Base-by-base conservation (phyloP, 2,797 vertebrate species). In the Lindbergichthys nudifrons region DNA sequence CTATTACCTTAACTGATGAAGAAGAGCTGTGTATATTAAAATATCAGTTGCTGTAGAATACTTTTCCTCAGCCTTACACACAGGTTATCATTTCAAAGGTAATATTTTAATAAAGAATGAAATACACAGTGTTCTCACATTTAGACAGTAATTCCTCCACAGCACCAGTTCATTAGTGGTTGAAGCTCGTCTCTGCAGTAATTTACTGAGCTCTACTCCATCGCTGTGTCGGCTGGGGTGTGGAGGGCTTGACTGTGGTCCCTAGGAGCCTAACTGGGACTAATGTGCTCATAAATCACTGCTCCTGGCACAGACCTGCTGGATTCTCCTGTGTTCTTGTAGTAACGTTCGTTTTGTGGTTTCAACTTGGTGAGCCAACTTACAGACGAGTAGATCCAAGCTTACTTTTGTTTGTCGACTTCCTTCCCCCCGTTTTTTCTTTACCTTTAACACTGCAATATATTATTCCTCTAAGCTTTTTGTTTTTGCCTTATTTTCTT, bases 221-320 rank as follows among this genome's bases (percentile, higher is more conserved):
- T 92, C 90, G 90, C 84, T 64, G 73, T 69, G 81, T 82, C 48
- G 62, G 47, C 71, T 43, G 46, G 70, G 63, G 72, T 84, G 65
- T 61, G 61, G 59, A 74, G 80, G 61, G 65, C 66, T 84, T 78
- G 77, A 83, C 81, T 88, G 53, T 75, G 77, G 69, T 77, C 63
- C 77, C 61, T 14, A 68, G 80, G 78, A 90, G 80, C 86, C 77
- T 67, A 81, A 79, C 82, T 87, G 71, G 69, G 60, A 75, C 78
- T 92, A 90, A 89, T 90, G 81, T 80, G 79, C 77, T 88, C 86
- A 88, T 93, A 90, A 91, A 92, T 93, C 91, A 91, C 81, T 77
- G 61, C 66, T 75, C 56, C 65, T 67, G 84, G 76, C 46, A 3
- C 68, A 75, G 84, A 82, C 63, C 76, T 42, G 57, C 73, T 82